Evolutionary conservation across 2,797 vertebrate species (phyloP), one percentile per base, ranked within the genome.

Genomic region (Sitta carolinensis): DNA sequence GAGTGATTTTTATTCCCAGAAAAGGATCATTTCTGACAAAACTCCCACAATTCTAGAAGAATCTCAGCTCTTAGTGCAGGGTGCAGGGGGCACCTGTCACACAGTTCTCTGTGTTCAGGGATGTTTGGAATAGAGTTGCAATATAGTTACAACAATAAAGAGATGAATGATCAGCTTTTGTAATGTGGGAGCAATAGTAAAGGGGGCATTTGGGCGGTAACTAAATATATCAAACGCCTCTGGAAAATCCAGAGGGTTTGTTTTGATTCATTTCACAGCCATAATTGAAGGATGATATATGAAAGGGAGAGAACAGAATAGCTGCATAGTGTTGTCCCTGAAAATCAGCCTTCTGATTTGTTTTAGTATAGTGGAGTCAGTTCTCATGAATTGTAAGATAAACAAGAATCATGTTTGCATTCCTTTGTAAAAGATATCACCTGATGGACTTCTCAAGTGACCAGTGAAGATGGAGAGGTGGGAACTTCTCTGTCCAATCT

Each of bases 321-420:
- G 7, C 23, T 62, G 36, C 66, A 21, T 1, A n/a, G n/a, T n/a
- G n/a, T n/a, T n/a, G n/a, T n/a, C n/a, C n/a, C n/a, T n/a, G n/a
- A n/a, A n/a, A n/a, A n/a, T n/a, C n/a, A n/a, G n/a, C n/a, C n/a
- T n/a, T 23, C 58, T 29, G 40, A 29, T 40, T 22, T 6, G n/a
- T 19, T 0, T n/a, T 15, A 23, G 67, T 2, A 19, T 1, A 11
- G 10, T 5, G 17, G 42, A 78, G 19, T 50, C 29, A n/a, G n/a
- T n/a, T n/a, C 40, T 73, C 26, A 22, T n/a, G n/a, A n/a, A n/a
- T n/a, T n/a, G n/a, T n/a, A n/a, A n/a, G n/a, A n/a, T n/a, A n/a
- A n/a, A n/a, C n/a, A n/a, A n/a, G n/a, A n/a, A n/a, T n/a, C n/a
- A n/a, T n/a, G n/a, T n/a, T n/a, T n/a, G n/a, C n/a, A n/a, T n/a